Evolutionary conservation across 2,113 vertebrate genomes (phyloP).

Genomic region (Myiopsitta monachus): DNA sequence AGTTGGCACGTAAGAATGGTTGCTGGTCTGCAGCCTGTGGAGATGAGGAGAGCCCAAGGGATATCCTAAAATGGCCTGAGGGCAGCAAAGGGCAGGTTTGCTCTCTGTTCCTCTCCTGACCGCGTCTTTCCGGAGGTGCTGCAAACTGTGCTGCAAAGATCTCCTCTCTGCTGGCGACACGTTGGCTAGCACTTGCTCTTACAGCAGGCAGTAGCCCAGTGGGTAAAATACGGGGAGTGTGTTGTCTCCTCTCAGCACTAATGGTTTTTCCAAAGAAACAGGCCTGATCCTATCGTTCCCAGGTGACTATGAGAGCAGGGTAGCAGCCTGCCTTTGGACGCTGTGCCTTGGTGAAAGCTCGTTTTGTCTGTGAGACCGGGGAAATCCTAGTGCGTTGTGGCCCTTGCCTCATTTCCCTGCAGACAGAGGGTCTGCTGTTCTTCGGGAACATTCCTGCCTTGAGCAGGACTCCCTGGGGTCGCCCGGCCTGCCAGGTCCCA

Average conservation of each 20-base stretch:
- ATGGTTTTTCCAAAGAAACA: constrained; percentile 3
- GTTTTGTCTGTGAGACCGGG: constrained; percentile 56
- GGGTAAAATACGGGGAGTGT: neutral
- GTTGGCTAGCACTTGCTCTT: neutral
- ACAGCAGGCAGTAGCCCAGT: neutral
- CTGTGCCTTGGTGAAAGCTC: constrained; percentile 10
- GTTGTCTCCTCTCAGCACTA: neutral
- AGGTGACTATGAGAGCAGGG: constrained; percentile 13
- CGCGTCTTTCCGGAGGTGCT: neutral
- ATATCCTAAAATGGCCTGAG: neutral
- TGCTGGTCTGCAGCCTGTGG: neutral
- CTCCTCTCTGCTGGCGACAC: neutral
- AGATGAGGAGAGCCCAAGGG: neutral
- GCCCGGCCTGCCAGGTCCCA: constrained; percentile 67
- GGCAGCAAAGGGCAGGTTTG: neutral
- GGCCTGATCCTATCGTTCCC: neutral
- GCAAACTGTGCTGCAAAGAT: neutral
- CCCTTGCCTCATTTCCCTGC: constrained; percentile 55
- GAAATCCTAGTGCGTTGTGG: constrained; percentile 65
- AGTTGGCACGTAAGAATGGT: neutral
- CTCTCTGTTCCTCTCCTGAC: neutral
- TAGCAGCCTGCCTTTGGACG: neutral
- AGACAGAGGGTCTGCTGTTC: constrained; percentile 77
- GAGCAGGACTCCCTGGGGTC: constrained; percentile 66
- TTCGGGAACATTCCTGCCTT: constrained; percentile 66